Conservation (phyloP, 2,888 invertebrate genomes). For the Phasia obesa region DNA sequence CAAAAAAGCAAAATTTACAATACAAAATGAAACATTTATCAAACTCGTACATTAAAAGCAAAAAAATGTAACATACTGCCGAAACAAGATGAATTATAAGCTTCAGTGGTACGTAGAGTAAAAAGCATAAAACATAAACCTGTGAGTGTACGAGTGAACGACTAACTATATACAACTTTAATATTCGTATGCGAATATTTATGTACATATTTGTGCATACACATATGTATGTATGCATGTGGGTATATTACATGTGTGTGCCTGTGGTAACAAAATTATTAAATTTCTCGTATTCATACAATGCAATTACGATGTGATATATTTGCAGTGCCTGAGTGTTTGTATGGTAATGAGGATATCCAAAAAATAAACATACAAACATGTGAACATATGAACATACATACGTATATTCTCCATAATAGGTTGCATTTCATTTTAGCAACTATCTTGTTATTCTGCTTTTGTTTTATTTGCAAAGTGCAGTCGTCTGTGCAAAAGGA, state of each 20-base stretch:
- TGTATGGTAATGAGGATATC: slow-evolving; percentile 47
- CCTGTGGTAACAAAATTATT: slow-evolving; percentile 31
- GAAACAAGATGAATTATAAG: slow-evolving; percentile 65
- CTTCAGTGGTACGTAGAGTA: slow-evolving; percentile 39
- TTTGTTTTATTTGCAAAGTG: slow-evolving; percentile 36
- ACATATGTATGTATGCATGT: not conserved
- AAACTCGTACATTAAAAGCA: slow-evolving; percentile 63
- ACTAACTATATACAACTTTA: not conserved
- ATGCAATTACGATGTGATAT: slow-evolving; percentile 20
- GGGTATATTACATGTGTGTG: not conserved
- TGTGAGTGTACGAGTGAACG: not conserved
- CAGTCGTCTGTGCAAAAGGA: slow-evolving; percentile 24
- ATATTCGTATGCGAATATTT: too few species aligned
- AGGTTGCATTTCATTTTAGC: slow-evolving; percentile 25
- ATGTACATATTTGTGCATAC: not conserved
- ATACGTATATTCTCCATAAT: slow-evolving; percentile 6
- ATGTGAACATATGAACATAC: not conserved
- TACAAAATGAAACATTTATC: slow-evolving; percentile 64
- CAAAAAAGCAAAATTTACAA: slow-evolving; percentile 24
- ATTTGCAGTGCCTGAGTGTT: not conserved
- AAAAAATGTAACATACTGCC: slow-evolving; percentile 64
- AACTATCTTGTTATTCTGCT: slow-evolving; percentile 8
- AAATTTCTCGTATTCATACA: slow-evolving; percentile 24
- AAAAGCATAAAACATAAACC: slow-evolving; percentile 10
- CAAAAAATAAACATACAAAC: not conserved